Evolutionary conservation across 2,797 vertebrate species (phyloP).

Genomic region (Neostethus bicornis): DNA sequence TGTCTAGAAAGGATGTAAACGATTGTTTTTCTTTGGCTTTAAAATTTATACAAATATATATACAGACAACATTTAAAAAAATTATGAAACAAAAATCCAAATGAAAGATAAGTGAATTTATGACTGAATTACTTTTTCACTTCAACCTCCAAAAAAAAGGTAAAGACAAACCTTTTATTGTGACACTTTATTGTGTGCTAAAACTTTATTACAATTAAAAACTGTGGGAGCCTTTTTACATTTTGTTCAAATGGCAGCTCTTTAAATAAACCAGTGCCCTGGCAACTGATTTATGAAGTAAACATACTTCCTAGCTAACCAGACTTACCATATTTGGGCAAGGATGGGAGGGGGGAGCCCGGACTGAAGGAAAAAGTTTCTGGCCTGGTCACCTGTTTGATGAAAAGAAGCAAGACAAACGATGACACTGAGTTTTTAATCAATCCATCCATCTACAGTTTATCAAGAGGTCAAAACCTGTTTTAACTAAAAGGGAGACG

Average conservation of each 20-base stretch:
- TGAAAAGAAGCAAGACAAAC: constrained; percentile 29
- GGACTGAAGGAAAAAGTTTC: constrained; percentile 87
- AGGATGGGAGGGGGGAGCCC: constrained; percentile 82
- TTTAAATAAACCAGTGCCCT: not conserved
- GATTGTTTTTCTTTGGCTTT: too few relatives aligned
- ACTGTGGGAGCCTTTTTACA: not conserved
- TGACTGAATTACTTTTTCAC: too few relatives aligned
- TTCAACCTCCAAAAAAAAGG: too few relatives aligned
- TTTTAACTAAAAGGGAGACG: too few relatives aligned
- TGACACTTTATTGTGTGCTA: not conserved
- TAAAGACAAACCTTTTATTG: not conserved
- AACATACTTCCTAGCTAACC: not conserved
- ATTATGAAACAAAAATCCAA: too few relatives aligned
- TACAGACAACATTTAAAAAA: too few relatives aligned
- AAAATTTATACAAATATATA: too few relatives aligned
- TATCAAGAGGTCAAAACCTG: too few relatives aligned
- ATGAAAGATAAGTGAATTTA: too few relatives aligned
- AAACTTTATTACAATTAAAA: not conserved
- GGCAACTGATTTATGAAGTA: not conserved
- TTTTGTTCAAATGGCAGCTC: not conserved
- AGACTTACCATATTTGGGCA: constrained; percentile 97
- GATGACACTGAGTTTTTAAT: not conserved
- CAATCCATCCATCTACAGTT: too few relatives aligned
- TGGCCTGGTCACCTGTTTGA: constrained; percentile 90
- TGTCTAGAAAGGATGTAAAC: too few relatives aligned